Evolutionary conservation across 64 coral and sea anemone species (phyloP).

Genomic region (Pocillopora damicornis): DNA sequence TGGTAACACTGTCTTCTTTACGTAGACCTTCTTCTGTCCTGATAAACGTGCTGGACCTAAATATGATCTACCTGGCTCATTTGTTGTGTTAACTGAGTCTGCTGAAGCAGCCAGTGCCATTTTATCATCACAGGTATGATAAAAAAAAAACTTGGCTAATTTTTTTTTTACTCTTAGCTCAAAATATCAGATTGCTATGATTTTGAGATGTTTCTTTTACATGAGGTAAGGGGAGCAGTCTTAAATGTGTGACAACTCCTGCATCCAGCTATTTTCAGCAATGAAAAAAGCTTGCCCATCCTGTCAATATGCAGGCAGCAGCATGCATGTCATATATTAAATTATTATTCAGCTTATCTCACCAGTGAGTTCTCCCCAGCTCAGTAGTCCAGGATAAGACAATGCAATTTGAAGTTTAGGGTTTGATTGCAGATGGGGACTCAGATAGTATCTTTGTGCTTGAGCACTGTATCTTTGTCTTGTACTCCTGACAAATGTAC

Average conservation of each 20-base stretch:
- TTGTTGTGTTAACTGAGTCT: constrained; percentile 81
- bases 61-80: constrained; percentile 81
- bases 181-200: not conserved
- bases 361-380: no score
- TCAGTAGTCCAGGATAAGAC: no score
- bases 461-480: not conserved
- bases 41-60: constrained; percentile 85
- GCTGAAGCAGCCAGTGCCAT: constrained; percentile 65
- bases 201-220: not conserved
- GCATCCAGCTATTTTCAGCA: no score
- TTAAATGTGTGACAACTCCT: no score
- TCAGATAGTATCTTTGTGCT: no score
- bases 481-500: not conserved
- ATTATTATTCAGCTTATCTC: no score
- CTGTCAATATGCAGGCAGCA: no score
- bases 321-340: no score
- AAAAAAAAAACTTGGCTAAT: not conserved
- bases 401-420: no score
- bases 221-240: no score
- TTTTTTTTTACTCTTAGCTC: not conserved
- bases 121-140: constrained; percentile 69
- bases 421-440: no score
- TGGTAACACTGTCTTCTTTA: not conserved
- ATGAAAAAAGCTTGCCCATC: no score
- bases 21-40: constrained; percentile 93